Conservation (phyloP, 2,797 vertebrate species). For the Leptatherina wallacei region DNA sequence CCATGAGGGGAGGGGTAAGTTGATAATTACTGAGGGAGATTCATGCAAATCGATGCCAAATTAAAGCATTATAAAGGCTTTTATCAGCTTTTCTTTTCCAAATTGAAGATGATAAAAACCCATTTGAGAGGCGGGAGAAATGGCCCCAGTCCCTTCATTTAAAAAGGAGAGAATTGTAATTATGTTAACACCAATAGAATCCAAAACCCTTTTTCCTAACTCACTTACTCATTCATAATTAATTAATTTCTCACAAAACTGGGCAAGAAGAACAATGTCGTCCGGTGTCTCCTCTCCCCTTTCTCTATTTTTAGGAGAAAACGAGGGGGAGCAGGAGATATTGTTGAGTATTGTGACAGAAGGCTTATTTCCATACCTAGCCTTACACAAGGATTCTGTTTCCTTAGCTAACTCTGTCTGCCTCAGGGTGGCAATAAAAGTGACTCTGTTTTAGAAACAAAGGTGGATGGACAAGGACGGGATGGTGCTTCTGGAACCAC, state of each 20-base stretch:
- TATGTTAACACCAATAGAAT: slow-evolving; percentile 84
- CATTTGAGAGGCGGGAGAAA: slow-evolving; percentile 75
- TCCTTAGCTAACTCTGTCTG: slow-evolving; percentile 69
- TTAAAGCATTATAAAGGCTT: slow-evolving; percentile 85
- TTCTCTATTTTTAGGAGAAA: slow-evolving; percentile 68
- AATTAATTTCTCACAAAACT: slow-evolving; percentile 85
- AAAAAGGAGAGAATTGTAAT: slow-evolving; percentile 80
- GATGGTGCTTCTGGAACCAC: slow-evolving; percentile 50
- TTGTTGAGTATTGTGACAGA: slow-evolving; percentile 80
- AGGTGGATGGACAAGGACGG: slow-evolving; percentile 63
- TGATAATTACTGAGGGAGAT: slow-evolving; percentile 83
- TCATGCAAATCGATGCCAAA: slow-evolving; percentile 86
- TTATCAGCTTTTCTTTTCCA: slow-evolving; percentile 86
- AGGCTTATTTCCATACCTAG: slow-evolving; percentile 83
- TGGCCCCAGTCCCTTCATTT: slow-evolving; percentile 74
- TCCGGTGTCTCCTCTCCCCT: slow-evolving; percentile 60
- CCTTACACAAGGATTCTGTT: slow-evolving; percentile 64
- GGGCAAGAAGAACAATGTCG: slow-evolving; percentile 79
- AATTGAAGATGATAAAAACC: slow-evolving; percentile 86
- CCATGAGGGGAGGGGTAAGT: slow-evolving; percentile 67
- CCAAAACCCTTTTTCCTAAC: slow-evolving; percentile 78
- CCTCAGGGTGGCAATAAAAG: slow-evolving; percentile 81
- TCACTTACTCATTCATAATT: slow-evolving; percentile 87
- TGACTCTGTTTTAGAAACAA: slow-evolving; percentile 76
- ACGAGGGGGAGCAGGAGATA: slow-evolving; percentile 73